phyloP scores from a whole-genome alignment of 2,113 vertebrate genomes.

The Genyomyrus donnyi region DNA sequence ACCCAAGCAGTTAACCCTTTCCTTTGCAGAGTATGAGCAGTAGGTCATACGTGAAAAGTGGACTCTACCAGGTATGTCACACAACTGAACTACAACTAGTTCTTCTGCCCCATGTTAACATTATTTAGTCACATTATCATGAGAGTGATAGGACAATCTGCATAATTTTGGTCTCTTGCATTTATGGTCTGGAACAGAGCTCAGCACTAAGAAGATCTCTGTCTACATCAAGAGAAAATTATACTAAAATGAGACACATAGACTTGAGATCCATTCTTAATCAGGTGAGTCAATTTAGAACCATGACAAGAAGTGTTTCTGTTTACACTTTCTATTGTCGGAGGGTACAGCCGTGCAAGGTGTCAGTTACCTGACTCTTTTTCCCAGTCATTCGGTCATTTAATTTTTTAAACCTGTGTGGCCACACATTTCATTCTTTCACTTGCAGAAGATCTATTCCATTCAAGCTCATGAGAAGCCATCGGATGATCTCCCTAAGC shows the following conservation, averaged over 20 bases:
- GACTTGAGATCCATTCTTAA: background rate
- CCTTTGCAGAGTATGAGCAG: slow-evolving; percentile 10
- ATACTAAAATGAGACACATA: background rate
- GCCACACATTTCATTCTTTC: background rate
- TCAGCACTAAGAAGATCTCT: background rate
- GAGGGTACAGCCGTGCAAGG: no score
- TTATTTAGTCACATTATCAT: background rate
- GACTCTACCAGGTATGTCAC: background rate
- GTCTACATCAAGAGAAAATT: background rate
- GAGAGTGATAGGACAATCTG: background rate
- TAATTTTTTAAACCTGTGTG: background rate
- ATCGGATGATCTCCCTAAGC: slow-evolving; percentile 34
- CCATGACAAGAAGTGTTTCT: background rate
- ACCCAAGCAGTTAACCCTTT: background rate
- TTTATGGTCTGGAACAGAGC: slow-evolving; percentile 1
- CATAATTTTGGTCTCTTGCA: slow-evolving; percentile 9
- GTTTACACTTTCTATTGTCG: background rate
- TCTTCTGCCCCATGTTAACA: background rate
- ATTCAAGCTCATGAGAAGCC: slow-evolving; percentile 26
- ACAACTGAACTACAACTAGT: background rate
- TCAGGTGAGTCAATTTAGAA: background rate
- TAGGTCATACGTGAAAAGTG: background rate
- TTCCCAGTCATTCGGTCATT: background rate
- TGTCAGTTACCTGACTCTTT: background rate
- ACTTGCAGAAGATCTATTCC: slow-evolving; percentile 23